phyloP scores from a whole-genome alignment of 2,797 vertebrate species.

The Rousettus madagascariensis region DNA sequence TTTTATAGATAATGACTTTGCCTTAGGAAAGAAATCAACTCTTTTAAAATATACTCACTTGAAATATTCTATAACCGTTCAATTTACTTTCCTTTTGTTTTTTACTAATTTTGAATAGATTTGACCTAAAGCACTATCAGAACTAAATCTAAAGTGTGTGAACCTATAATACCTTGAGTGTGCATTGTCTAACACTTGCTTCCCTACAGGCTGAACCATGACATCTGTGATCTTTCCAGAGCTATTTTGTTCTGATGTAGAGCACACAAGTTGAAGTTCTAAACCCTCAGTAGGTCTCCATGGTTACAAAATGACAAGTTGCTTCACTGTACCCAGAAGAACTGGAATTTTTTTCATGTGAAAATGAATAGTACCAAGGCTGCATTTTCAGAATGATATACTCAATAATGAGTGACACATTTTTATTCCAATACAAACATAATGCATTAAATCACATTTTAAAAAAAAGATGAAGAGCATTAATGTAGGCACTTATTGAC shows the following conservation, averaged over 20 bases:
- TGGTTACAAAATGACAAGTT: constrained; percentile 80
- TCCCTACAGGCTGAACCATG: constrained; percentile 3
- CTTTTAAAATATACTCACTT: neutral
- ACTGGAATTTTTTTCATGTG: constrained; percentile 65
- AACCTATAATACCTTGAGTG: neutral
- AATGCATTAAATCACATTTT: constrained; percentile 61
- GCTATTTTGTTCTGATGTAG: constrained; percentile 54
- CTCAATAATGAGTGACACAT: constrained; percentile 51
- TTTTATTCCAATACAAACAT: constrained; percentile 33
- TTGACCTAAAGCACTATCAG: neutral
- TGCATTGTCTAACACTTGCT: neutral
- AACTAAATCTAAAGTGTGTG: neutral
- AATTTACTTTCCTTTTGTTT: neutral
- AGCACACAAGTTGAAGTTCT: constrained; percentile 57
- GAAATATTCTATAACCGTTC: neutral
- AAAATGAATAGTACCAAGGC: constrained; percentile 60
- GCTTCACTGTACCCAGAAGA: constrained; percentile 72
- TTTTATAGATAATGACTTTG: neutral
- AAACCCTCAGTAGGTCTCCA: constrained; percentile 78
- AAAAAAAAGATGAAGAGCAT: constrained; percentile 38
- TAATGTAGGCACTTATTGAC: constrained; percentile 58
- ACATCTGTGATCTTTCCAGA: neutral
- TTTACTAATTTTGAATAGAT: constrained; percentile 10
- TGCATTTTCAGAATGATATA: constrained; percentile 70
- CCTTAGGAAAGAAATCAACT: neutral